Evolutionary conservation across 2,113 vertebrate genomes (phyloP).

Genomic region (Forbesichthys papilliferus): DNA sequence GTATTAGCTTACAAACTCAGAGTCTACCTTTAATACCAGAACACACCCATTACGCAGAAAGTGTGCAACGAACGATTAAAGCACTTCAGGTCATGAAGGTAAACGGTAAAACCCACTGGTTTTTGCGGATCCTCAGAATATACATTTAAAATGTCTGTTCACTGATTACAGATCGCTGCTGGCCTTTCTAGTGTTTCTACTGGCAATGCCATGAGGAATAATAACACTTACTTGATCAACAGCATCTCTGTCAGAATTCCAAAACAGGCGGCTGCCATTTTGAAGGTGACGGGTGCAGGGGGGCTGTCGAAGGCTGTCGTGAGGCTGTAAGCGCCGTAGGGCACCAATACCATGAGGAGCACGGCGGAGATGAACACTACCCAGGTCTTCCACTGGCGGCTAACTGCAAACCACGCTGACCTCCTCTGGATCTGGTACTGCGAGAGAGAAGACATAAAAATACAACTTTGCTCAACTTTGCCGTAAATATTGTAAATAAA

Average conservation of each 20-base stretch:
- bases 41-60: no score
- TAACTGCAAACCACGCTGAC: conserved; percentile 51
- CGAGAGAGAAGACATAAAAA: conserved; percentile 9
- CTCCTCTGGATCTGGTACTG: conserved; percentile 70
- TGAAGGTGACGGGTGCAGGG: conserved; percentile 48
- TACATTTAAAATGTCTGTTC: no score
- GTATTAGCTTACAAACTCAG: no score
- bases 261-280: conserved; percentile 61
- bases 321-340: conserved; percentile 54
- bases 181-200: no score
- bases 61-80: no score
- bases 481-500: no score
- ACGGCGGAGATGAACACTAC: background rate
- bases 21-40: no score
- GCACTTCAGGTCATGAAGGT: no score
- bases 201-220: conserved; percentile 37
- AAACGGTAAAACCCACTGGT: no score
- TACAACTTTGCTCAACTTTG: background rate
- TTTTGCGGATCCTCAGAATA: no score
- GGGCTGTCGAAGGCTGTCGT: conserved; percentile 51
- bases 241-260: conserved; percentile 54
- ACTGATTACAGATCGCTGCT: no score
- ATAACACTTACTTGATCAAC: conserved; percentile 61
- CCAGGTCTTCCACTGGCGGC: conserved; percentile 60
- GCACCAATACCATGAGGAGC: conserved; percentile 43